Percentiles rank a stretch among this genome's conserved stretches.
Evolutionary conservation across 2,888 invertebrate species (phyloP).

Genomic region (Amphipyra berbera): DNA sequence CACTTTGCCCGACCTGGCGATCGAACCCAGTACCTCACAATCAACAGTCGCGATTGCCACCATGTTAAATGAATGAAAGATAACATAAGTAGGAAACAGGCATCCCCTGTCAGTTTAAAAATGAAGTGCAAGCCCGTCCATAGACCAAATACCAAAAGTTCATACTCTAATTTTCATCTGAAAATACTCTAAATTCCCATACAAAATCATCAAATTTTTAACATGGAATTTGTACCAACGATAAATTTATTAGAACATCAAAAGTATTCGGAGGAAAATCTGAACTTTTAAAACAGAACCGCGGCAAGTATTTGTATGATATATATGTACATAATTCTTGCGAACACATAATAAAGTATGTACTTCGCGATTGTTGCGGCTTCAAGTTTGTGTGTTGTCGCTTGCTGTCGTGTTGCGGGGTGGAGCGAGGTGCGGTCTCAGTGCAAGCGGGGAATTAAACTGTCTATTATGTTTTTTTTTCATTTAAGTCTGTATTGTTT

Average conservation of each 20-base stretch:
- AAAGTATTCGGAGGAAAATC: constrained; percentile 37
- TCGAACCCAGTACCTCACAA: too few species aligned
- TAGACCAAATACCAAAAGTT: background rate
- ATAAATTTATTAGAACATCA: constrained; percentile 38
- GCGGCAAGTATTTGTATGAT: constrained; percentile 34
- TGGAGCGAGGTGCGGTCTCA: constrained; percentile 8
- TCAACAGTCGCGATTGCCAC: too few species aligned
- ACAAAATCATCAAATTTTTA: constrained; percentile 11
- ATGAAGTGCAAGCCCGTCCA: background rate
- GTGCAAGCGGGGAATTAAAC: constrained; percentile 13
- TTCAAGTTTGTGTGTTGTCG: constrained; percentile 60
- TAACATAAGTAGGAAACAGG: too few species aligned
- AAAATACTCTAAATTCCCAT: background rate
- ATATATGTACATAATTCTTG: constrained; percentile 35
- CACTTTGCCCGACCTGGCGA: too few species aligned
- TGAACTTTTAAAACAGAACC: constrained; percentile 52
- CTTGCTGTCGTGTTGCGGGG: constrained; percentile 45
- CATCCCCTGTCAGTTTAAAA: too few species aligned
- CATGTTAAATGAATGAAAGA: too few species aligned
- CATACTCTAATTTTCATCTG: background rate
- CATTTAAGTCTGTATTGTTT: background rate
- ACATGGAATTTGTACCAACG: constrained; percentile 9
- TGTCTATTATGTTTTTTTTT: background rate
- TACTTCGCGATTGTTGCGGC: constrained; percentile 59
- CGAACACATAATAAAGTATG: constrained; percentile 52